A percentile compares a stretch with the other conserved stretches of the same genome.
phyloP scores from a whole-genome alignment of 2,888 invertebrate genomes.

The Caenorhabditis sinica region DNA sequence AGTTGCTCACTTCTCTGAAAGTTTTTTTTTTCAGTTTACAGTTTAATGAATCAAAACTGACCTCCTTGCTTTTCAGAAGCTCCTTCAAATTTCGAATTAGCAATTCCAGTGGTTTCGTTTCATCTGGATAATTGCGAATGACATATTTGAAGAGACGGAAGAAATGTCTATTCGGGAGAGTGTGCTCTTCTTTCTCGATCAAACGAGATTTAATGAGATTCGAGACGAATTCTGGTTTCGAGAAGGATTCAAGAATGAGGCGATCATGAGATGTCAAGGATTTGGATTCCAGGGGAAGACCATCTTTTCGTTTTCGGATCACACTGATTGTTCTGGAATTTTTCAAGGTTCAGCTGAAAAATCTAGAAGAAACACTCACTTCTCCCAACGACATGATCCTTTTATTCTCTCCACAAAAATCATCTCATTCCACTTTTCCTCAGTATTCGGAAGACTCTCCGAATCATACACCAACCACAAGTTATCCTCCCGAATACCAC shows the following conservation, averaged over 20 bases:
- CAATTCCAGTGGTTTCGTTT: conserved; percentile 46
- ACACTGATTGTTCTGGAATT: conserved; percentile 47
- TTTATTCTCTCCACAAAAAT: conserved; percentile 64
- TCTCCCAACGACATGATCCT: conserved; percentile 68
- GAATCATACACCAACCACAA: conserved; percentile 71
- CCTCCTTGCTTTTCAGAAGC: conserved; percentile 51
- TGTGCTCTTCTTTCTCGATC: conserved; percentile 39
- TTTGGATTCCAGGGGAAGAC: conserved; percentile 29
- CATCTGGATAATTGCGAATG: conserved; percentile 69
- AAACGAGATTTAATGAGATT: conserved; percentile 20
- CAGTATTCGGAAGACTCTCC: conserved; percentile 67
- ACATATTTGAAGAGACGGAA: conserved; percentile 59
- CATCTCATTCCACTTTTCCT: conserved; percentile 69
- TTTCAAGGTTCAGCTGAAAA: neutral
- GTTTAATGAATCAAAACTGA: conserved; percentile 2
- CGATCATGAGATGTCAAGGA: conserved; percentile 36
- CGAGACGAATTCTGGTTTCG: conserved; percentile 6
- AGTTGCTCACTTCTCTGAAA: conserved; percentile 65
- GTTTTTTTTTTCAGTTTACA: neutral
- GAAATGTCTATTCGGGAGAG: neutral
- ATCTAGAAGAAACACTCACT: conserved; percentile 27
- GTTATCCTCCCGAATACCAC: conserved; percentile 58
- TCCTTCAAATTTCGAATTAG: conserved; percentile 42
- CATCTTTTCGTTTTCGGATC: conserved; percentile 36
- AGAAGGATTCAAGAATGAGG: conserved; percentile 50